A percentile compares a stretch with the other conserved stretches of the same genome.
Evolutionary conservation across 1,140 invertebrate genomes (phyloP).

Genomic region (Atta colombica): DNA sequence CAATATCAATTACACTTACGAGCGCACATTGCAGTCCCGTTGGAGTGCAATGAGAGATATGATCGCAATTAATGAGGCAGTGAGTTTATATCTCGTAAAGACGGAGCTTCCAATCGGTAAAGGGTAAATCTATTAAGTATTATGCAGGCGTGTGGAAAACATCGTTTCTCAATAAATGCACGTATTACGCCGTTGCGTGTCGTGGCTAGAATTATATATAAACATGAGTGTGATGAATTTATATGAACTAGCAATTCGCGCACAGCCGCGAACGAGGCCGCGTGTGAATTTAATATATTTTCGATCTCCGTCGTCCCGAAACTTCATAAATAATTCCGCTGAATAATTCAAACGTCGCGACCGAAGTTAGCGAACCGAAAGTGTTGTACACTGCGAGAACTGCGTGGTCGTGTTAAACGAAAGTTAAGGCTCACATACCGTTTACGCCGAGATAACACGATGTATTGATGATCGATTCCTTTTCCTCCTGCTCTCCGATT

Average conservation of each 20-base stretch:
- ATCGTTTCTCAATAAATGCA: conserved; percentile 23
- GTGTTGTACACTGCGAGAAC: conserved; percentile 16
- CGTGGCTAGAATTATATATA: neutral
- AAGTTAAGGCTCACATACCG: conserved; percentile 47
- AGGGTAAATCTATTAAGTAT: conserved; percentile 45
- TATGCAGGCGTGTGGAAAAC: conserved; percentile 10
- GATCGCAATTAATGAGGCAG: conserved; percentile 49
- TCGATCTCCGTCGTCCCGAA: conserved; percentile 9
- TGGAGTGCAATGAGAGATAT: conserved; percentile 33
- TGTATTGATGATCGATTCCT: conserved; percentile 44
- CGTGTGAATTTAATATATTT: conserved; percentile 59
- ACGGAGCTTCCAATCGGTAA: conserved; percentile 30
- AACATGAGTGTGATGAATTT: conserved; percentile 35
- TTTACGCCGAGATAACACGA: conserved; percentile 43
- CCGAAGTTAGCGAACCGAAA: conserved; percentile 34
- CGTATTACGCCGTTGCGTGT: neutral
- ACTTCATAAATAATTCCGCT: conserved; percentile 69
- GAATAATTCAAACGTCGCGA: conserved; percentile 58
- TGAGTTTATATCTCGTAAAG: conserved; percentile 50
- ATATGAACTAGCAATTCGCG: conserved; percentile 29
- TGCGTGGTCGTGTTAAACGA: conserved; percentile 63
- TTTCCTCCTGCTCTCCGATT: neutral
- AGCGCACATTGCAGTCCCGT: neutral
- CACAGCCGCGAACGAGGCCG: neutral
- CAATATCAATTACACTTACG: conserved; percentile 60